Evolutionary conservation across 2,797 vertebrate species (phyloP), one percentile per base, ranked within the genome.

Genomic region (Nannoperca australis): DNA sequence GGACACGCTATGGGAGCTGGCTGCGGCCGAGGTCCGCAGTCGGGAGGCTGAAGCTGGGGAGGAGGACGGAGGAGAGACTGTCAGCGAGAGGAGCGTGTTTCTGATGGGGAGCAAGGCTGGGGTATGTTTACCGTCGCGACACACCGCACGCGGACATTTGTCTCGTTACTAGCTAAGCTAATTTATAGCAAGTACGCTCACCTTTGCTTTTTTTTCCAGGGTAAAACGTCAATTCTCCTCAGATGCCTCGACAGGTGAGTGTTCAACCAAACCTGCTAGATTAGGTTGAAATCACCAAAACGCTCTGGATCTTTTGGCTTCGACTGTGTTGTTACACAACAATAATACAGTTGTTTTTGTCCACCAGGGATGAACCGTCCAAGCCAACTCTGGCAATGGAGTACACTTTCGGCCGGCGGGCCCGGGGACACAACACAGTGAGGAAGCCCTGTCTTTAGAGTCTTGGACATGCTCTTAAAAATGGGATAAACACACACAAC

Each of bases 331-430:
- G 2, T 9, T 45, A 10, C 12, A 32, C 22, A 65, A 20, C 49
- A 14, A 10, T 50, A 38, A 50, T 60, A 12, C 15, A 51, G 27
- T 65, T 27, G 24, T 56, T 67, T 51, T 32, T 10, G 32, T 78
- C 34, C 64, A 44, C 27, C 76, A 99, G 98, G 87, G 98, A 99
- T 85, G 98, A 99, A 90, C 70, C 92, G 38, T 90, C 98, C 40
- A 99, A 98, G 85, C 96, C 98, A 30, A 99, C 98, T 5, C 93
- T 99, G 85, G 97, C 97, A 15, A 89, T 99, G 88, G 98, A 99
- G 78, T 99, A 99, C 83, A 99, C 96, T 0, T 99, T 97, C 45
- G 97, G 97, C 81, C 95, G 98, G 92, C 93, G 96, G 82, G 94
- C 96, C 51, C 94, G 95, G 86, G 97, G 97, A 22, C 97, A 97